phyloP scores from a whole-genome alignment of 2,113 vertebrate species.

The Lucifuga dentata region DNA sequence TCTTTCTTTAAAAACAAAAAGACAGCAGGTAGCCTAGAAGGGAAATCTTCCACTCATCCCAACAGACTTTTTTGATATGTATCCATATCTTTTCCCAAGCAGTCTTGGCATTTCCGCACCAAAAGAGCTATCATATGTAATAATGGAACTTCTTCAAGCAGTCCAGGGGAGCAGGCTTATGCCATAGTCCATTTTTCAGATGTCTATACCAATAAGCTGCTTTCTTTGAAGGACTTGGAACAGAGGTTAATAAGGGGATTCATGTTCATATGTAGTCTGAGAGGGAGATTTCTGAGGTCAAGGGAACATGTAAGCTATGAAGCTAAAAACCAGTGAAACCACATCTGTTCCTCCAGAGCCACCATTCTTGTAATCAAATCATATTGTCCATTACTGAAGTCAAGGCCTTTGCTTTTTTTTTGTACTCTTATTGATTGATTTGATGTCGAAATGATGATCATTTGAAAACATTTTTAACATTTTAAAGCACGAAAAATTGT shows the following conservation, averaged over 20 bases:
- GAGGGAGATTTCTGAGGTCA: constrained; percentile 7
- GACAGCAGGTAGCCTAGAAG: background rate
- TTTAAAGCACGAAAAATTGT: constrained; percentile 19
- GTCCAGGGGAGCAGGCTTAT: constrained; percentile 38
- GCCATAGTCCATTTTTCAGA: constrained; percentile 47
- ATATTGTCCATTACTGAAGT: constrained; percentile 1
- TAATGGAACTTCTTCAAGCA: constrained; percentile 41
- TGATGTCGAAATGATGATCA: background rate
- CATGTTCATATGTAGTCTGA: constrained; percentile 21
- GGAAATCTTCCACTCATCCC: background rate
- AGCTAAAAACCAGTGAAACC: constrained; percentile 43
- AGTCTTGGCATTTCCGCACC: constrained; percentile 33
- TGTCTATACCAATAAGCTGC: constrained; percentile 51
- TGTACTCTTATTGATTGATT: too few relatives aligned
- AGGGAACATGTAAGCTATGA: constrained; percentile 17
- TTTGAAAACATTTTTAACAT: background rate
- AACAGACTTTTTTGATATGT: constrained; percentile 23
- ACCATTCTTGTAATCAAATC: constrained; percentile 36
- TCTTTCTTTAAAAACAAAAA: background rate
- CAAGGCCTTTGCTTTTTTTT: constrained; percentile 33
- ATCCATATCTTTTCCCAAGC: background rate
- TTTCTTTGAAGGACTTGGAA: constrained; percentile 48
- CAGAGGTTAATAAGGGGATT: constrained; percentile 44
- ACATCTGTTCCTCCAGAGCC: constrained; percentile 41
- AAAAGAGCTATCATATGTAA: constrained; percentile 31